Evolutionary conservation across 2,113 vertebrate genomes (phyloP).

Genomic region (Rousettus leschenaultii): DNA sequence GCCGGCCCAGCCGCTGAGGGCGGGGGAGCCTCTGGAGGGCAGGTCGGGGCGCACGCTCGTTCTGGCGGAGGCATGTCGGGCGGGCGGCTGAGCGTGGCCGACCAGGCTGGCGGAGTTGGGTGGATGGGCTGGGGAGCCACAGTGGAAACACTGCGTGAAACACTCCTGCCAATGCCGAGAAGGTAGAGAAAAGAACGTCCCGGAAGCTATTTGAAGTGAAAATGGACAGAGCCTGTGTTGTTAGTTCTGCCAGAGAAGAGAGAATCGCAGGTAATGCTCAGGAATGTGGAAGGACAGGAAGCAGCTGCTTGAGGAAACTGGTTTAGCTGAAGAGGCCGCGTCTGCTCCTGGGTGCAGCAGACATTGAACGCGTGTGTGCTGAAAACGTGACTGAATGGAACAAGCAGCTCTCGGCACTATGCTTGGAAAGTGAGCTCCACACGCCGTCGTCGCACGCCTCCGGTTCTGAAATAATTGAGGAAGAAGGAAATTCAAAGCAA

Average conservation of each 20-base stretch:
- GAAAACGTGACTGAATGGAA: not conserved
- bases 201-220: not conserved
- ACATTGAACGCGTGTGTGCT: not conserved
- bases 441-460: not conserved
- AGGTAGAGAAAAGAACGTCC: not conserved
- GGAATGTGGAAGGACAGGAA: not conserved
- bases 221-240: not conserved
- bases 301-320: not conserved
- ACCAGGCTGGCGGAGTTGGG: not conserved
- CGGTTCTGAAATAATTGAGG: not conserved
- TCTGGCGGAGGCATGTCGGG: not conserved
- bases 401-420: rapidly evolving
- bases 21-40: not conserved
- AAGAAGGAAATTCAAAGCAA: not conserved
- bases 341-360: not conserved
- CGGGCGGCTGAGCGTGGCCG: too few species aligned
- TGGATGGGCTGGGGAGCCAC: not conserved
- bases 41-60: too few species aligned
- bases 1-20: rapidly evolving
- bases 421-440: not conserved
- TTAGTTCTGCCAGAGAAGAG: not conserved
- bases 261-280: not conserved
- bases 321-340: not conserved
- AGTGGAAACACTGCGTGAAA: rapidly evolving
- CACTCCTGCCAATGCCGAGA: not conserved